These are phyloP conservation scores for Falco naumanni DNA, from an alignment of 2,797 vertebrate species.

Conservation along the genomic window DNA sequence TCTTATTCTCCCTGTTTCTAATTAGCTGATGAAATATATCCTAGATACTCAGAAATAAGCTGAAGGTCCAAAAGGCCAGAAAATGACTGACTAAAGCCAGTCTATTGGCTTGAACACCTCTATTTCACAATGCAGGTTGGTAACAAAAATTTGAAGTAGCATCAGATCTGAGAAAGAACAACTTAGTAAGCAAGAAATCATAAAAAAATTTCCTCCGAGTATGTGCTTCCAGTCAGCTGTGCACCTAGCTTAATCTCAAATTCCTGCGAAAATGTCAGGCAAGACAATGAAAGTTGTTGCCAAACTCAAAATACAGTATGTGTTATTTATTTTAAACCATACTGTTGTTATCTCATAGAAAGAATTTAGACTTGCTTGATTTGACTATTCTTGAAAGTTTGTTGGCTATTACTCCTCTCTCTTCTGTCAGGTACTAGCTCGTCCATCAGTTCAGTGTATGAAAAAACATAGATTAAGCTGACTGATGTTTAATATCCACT, in stretches of 20 bases:
- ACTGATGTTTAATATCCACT: background rate
- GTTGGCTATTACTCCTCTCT: background rate
- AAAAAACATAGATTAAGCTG: background rate
- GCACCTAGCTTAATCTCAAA: background rate
- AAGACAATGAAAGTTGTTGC: background rate
- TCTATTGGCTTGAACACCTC: background rate
- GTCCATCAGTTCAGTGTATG: background rate
- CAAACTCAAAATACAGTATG: background rate
- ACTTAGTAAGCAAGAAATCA: background rate
- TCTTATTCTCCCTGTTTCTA: background rate
- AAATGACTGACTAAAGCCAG: background rate
- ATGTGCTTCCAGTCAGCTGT: background rate
- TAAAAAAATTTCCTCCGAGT: background rate
- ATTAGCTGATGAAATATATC: background rate
- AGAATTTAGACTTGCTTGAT: background rate
- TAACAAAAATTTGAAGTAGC: background rate
- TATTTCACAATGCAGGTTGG: background rate
- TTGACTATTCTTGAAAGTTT: background rate
- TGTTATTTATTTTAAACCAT: background rate
- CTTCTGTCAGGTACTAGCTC: background rate
- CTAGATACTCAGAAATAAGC: background rate
- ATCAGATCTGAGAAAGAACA: background rate
- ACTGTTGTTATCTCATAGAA: background rate
- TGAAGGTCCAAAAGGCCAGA: background rate
- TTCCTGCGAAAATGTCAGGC: background rate